Conservation (phyloP, 2,888 invertebrate genomes). For the Trachelus stipa region DNA sequence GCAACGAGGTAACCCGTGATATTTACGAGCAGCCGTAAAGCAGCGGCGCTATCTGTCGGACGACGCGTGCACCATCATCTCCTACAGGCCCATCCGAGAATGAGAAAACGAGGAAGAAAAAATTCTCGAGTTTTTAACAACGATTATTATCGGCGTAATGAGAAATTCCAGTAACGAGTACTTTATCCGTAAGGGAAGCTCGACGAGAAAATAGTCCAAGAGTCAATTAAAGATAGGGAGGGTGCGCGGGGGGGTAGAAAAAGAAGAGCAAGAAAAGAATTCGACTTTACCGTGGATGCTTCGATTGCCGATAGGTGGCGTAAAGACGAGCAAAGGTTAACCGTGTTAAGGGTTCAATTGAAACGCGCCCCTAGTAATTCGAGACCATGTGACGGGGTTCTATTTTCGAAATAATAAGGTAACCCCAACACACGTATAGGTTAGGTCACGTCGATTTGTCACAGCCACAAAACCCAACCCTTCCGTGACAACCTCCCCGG, state of each 20-base stretch:
- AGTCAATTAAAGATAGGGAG: not conserved
- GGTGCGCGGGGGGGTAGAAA: fast-evolving
- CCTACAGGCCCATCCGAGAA: not conserved
- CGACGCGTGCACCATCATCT: not conserved
- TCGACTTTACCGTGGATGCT: not conserved
- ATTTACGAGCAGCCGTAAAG: not conserved
- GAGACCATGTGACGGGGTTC: not conserved
- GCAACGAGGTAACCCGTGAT: not conserved
- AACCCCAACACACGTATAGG: not conserved
- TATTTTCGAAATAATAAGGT: not conserved
- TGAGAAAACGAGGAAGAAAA: not conserved
- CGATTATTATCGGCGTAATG: not conserved
- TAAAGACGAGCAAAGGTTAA: not conserved
- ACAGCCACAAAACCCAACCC: not conserved
- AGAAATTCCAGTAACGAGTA: not conserved
- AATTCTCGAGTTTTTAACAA: not conserved
- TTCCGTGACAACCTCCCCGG: not conserved
- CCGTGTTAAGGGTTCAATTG: not conserved
- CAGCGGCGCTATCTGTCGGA: not conserved
- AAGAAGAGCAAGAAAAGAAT: not conserved
- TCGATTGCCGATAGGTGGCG: not conserved
- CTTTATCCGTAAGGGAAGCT: not conserved
- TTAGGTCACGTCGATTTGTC: not conserved
- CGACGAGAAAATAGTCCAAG: not conserved
- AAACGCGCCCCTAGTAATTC: not conserved